Percentiles rank a stretch among this genome's conserved stretches.
Evolutionary conservation across 2,113 vertebrate species (phyloP).

Genomic region (Macroglossus sobrinus): DNA sequence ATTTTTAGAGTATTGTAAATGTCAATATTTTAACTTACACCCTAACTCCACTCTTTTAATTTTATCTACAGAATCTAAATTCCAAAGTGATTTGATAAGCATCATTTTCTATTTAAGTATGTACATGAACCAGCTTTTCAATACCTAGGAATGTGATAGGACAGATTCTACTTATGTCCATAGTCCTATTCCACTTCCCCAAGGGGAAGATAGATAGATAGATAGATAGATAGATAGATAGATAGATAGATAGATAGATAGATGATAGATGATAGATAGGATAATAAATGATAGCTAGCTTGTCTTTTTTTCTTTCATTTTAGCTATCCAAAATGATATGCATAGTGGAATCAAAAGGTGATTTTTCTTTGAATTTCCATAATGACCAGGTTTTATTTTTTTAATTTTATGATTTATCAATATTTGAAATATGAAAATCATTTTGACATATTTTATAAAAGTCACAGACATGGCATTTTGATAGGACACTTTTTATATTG

Average conservation of each 20-base stretch:
- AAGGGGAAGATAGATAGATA: neutral
- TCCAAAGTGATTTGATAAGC: neutral
- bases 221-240: no score
- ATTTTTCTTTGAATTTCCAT: neutral
- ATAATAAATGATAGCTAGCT: no score
- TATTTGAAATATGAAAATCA: neutral
- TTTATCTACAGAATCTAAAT: neutral
- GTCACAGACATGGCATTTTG: neutral
- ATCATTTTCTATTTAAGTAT: neutral
- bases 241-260: no score
- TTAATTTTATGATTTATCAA: neutral
- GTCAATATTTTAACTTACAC: neutral
- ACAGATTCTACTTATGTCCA: neutral
- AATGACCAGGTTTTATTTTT: neutral
- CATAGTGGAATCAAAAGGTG: neutral
- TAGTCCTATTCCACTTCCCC: neutral
- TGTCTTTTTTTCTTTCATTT: neutral
- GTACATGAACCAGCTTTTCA: neutral
- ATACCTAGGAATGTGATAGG: neutral
- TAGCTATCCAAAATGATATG: neutral
- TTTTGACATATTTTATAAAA: neutral
- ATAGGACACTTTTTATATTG: neutral
- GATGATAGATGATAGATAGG: no score
- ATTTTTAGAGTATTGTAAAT: neutral
- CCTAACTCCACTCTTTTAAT: neutral